Conservation (phyloP, 2,113 vertebrate genomes). For the Puffinus mauretanicus region DNA sequence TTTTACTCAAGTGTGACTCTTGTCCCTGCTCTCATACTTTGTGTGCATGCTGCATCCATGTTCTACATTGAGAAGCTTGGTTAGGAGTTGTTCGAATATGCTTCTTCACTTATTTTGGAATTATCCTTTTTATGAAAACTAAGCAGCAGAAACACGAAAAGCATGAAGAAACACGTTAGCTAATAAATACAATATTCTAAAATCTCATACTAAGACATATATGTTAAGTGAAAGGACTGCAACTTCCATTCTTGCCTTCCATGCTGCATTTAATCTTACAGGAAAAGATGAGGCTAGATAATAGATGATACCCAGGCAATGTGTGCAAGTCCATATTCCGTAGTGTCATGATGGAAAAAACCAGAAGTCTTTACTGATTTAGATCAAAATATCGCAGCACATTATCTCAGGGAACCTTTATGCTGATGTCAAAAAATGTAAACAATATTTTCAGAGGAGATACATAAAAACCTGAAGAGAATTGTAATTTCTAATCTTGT, state of each 20-base stretch:
- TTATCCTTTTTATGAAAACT: background rate
- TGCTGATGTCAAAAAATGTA: background rate
- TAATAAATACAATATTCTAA: constrained; percentile 23
- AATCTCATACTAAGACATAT: background rate
- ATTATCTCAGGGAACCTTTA: background rate
- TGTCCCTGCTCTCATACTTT: background rate
- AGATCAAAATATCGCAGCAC: background rate
- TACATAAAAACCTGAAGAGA: background rate
- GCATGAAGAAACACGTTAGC: background rate
- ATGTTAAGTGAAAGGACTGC: background rate
- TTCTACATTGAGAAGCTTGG: background rate
- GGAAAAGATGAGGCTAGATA: constrained; percentile 17
- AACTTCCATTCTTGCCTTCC: constrained; percentile 16
- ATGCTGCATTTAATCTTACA: background rate
- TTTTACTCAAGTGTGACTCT: background rate
- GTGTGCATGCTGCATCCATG: background rate
- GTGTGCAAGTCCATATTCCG: background rate
- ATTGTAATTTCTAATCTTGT: background rate
- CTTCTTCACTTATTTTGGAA: background rate
- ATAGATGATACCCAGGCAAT: constrained; percentile 18
- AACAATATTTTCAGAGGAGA: background rate
- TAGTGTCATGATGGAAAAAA: background rate
- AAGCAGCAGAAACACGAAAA: background rate
- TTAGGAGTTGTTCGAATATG: background rate
- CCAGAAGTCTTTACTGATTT: background rate